A percentile compares a stretch with the other conserved stretches of the same genome.
These are phyloP conservation scores for Silurus meridionalis DNA, from an alignment of 2,113 vertebrate species.

Conservation along the genomic window DNA sequence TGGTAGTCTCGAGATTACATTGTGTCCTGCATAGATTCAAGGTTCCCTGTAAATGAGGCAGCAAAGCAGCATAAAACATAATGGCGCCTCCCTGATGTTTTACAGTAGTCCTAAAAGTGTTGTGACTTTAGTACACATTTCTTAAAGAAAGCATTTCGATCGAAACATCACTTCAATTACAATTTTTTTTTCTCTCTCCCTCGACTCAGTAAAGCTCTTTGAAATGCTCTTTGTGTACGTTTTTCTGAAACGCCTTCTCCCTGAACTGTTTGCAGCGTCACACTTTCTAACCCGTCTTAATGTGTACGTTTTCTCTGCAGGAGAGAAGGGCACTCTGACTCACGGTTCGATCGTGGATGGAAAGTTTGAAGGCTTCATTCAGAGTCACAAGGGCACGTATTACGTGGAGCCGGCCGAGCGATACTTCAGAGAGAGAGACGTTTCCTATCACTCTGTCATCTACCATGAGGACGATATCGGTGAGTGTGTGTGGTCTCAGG, in stretches of 20 bases:
- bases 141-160: too few species aligned
- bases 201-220: neutral
- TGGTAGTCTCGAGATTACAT: too few species aligned
- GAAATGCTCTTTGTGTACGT: neutral
- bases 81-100: too few species aligned
- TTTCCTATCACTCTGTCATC: conserved; percentile 93
- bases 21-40: too few species aligned
- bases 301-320: conserved; percentile 64
- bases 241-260: neutral
- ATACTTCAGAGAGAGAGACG: conserved; percentile 80
- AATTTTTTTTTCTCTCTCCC: too few species aligned
- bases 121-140: too few species aligned
- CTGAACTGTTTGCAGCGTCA: neutral
- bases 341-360: conserved; percentile 92
- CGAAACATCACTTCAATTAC: neutral
- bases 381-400: conserved; percentile 86
- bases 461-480: conserved; percentile 96
- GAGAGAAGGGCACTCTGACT: conserved; percentile 86
- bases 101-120: too few species aligned
- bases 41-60: too few species aligned
- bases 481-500: conserved; percentile 70
- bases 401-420: conserved; percentile 94
- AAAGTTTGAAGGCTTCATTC: conserved; percentile 95
- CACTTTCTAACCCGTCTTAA: neutral
- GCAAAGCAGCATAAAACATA: too few species aligned